Conservation (phyloP, 2,113 vertebrate species). For the Solea senegalensis region DNA sequence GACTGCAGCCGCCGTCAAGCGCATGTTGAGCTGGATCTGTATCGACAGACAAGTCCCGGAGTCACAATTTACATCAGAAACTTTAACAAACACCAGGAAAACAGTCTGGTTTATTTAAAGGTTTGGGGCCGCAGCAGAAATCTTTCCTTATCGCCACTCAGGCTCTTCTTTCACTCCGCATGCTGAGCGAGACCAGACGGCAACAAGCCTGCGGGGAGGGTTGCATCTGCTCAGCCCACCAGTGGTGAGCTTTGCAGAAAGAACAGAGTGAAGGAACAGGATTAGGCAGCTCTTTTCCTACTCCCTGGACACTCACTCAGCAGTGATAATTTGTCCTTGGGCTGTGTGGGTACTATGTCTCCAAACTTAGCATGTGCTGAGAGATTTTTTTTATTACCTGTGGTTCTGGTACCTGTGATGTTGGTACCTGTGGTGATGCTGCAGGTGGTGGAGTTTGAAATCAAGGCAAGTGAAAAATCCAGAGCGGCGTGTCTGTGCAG, state of each 20-base stretch:
- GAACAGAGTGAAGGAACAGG: background rate
- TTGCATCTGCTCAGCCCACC: background rate
- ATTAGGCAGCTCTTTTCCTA: background rate
- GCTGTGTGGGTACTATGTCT: background rate
- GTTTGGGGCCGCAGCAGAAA: constrained; percentile 21
- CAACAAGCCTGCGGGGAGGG: constrained; percentile 16
- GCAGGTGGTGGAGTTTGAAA: background rate
- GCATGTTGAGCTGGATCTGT: constrained; percentile 10
- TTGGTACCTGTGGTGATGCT: background rate
- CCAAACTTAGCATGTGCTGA: background rate
- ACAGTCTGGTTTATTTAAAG: constrained; percentile 24
- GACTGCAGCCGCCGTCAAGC: constrained; percentile 1
- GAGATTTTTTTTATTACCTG: background rate
- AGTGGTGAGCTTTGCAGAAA: background rate
- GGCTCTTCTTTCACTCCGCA: constrained; percentile 12
- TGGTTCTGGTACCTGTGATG: no score
- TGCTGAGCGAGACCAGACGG: constrained; percentile 20
- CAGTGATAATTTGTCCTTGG: background rate
- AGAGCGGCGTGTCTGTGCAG: background rate
- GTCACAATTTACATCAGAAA: constrained; percentile 1
- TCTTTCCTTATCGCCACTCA: background rate
- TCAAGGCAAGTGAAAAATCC: background rate
- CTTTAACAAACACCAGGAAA: background rate
- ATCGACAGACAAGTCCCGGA: constrained; percentile 7
- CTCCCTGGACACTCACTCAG: background rate